phyloP scores from a whole-genome alignment of 2,113 vertebrate genomes.

The Bufo bufo region DNA sequence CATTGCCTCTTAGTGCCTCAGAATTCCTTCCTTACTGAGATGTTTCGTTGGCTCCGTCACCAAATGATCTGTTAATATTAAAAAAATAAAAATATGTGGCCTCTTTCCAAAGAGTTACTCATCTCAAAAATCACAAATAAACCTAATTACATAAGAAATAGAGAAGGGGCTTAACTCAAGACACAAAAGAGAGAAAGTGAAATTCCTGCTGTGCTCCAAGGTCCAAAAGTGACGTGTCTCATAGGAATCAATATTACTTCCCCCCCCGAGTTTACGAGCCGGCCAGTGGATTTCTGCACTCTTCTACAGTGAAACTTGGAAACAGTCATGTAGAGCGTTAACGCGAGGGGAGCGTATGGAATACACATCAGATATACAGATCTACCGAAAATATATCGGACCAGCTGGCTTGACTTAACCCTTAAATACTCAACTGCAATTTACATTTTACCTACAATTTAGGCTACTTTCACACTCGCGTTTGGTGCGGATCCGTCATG shows the following conservation, averaged over 20 bases:
- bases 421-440: not conserved
- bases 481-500: no score
- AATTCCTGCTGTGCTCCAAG: slow-evolving; percentile 39
- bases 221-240: slow-evolving; percentile 24
- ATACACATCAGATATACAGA: slow-evolving; percentile 11
- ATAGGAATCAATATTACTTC: not conserved
- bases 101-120: slow-evolving; percentile 22
- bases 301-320: not conserved
- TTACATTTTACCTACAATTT: no score
- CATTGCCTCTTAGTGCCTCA: not conserved
- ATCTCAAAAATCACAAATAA: slow-evolving; percentile 34
- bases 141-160: slow-evolving; percentile 8
- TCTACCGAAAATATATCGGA: not conserved
- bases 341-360: not conserved
- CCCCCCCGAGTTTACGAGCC: not conserved
- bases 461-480: no score
- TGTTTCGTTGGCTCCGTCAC: slow-evolving; percentile 22
- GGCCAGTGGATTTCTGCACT: not conserved
- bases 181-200: not conserved
- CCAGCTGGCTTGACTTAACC: not conserved
- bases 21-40: slow-evolving; percentile 17
- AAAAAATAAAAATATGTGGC: not conserved
- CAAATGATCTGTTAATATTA: slow-evolving; percentile 29
- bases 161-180: not conserved
- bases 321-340: not conserved